Conservation (phyloP, 2,797 vertebrate species). For the Rhinatrema bivittatum region DNA sequence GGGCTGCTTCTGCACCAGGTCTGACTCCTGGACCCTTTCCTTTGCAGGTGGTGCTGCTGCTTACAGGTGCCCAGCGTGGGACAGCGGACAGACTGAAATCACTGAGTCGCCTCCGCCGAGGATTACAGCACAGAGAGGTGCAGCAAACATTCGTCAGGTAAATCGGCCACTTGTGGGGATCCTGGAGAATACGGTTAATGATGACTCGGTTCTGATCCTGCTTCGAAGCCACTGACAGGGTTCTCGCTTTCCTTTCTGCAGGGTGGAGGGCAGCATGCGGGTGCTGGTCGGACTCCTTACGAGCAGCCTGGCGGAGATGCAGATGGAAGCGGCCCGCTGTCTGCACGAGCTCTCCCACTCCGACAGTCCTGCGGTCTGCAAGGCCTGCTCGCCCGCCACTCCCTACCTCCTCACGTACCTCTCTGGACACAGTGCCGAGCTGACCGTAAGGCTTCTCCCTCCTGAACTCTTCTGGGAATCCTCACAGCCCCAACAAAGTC, state of each 20-base stretch:
- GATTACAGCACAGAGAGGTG: conserved; percentile 61
- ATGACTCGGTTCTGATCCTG: background rate
- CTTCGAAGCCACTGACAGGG: too few species aligned
- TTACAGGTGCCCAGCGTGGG: conserved; percentile 56
- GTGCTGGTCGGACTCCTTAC: conserved; percentile 75
- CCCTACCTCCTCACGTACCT: conserved; percentile 92
- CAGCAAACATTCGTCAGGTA: conserved; percentile 81
- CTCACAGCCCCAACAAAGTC: too few species aligned
- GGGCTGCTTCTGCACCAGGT: background rate
- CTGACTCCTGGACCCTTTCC: background rate
- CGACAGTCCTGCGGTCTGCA: conserved; percentile 54
- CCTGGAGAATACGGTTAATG: background rate
- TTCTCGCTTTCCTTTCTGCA: conserved; percentile 28
- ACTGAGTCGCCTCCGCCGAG: conserved; percentile 58
- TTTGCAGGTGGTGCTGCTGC: conserved; percentile 57
- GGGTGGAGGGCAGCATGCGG: conserved; percentile 76
- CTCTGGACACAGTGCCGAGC: conserved; percentile 76
- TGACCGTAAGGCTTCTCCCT: conserved; percentile 79
- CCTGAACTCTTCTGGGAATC: too few species aligned
- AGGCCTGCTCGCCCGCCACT: conserved; percentile 79
- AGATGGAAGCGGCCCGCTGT: conserved; percentile 76
- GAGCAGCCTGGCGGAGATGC: conserved; percentile 67
- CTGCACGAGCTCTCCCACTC: conserved; percentile 89
- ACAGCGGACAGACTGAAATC: conserved; percentile 53
- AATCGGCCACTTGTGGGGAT: background rate